Base-by-base conservation (phyloP, 2,888 invertebrate genomes). In the Alentia gelatinosa region DNA sequence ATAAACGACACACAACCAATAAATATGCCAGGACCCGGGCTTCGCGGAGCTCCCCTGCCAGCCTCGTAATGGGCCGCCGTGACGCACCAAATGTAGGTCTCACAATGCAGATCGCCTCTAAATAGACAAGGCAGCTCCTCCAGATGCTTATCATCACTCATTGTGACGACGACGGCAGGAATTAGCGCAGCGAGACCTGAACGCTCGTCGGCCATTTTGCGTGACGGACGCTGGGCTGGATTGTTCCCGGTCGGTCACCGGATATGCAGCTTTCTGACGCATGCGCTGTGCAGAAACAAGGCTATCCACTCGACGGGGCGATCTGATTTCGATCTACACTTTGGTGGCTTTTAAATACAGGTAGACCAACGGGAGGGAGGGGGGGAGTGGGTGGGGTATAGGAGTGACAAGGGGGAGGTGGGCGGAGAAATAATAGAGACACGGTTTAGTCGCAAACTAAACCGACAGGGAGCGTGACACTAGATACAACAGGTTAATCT, bases 61-160 rank as follows among this genome's bases (percentile, higher is more conserved):
- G 47, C 47, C n/a, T 3, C 56, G n/a, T 56, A 68, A 30, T 68
- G 68, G 30, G 33, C n/a, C 12, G n/a, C 68, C 26, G n/a, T n/a
- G 56, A 56, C 23, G n/a, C 5, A 56, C 56, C 56, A 68, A 30
- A 68, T 68, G 68, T 68, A 68, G 68, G 68, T 26, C 68, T 68
- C 68, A 68, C 68, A 68, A 68, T 68, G 26, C 30, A 30, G 68
- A 68, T 68, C 12, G n/a, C 68, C 68, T 30, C 30, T 68, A 68
- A 68, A 68, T 68, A 68, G 68, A 68, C 68, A 68, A 68, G 68
- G 68, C 68, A 30, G 1, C 68, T 68, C 68, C n/a, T 68, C 68
- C n/a, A 68, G 68, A 68, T 68, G 68, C 68, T 68, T 68, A 68
- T 68, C 68, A 12, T 30, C 33, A 12, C 68, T 68, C 68, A 68